phyloP scores from a whole-genome alignment of 2,797 vertebrate species.

The Prunella strophiata region DNA sequence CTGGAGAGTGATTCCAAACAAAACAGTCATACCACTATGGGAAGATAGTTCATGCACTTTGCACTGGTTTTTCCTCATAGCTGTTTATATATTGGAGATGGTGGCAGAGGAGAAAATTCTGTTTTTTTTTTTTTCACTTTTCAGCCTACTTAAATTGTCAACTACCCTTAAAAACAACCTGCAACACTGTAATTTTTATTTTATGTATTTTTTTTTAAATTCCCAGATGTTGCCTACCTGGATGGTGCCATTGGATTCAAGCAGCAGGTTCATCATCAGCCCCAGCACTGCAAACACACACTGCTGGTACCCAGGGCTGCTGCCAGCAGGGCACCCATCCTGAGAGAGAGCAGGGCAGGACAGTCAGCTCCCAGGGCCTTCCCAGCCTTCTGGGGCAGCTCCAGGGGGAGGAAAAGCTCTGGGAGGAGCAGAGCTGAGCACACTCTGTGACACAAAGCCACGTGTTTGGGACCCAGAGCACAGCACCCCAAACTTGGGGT shows the following conservation, averaged over 20 bases:
- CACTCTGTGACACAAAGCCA: accelerated
- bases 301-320: conserved; percentile 39
- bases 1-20: not conserved
- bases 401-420: not conserved
- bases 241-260: conserved; percentile 68
- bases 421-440: not conserved
- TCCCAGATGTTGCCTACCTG: conserved; percentile 72
- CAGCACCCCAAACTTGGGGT: too few species aligned
- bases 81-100: accelerated
- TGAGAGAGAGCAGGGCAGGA: conserved; percentile 48
- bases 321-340: conserved; percentile 53
- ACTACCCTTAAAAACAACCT: not conserved
- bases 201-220: accelerated
- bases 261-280: conserved; percentile 86
- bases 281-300: conserved; percentile 82
- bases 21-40: not conserved
- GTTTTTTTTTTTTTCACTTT: not conserved
- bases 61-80: not conserved
- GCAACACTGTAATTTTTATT: accelerated
- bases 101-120: not conserved
- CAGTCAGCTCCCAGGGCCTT: not conserved
- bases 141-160: not conserved
- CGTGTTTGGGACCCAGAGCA: not conserved
- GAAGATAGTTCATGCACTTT: not conserved
- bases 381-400: not conserved